These are phyloP conservation scores for Leptoclinus maculatus DNA, from an alignment of 2,797 vertebrate species.

Conservation along the genomic window DNA sequence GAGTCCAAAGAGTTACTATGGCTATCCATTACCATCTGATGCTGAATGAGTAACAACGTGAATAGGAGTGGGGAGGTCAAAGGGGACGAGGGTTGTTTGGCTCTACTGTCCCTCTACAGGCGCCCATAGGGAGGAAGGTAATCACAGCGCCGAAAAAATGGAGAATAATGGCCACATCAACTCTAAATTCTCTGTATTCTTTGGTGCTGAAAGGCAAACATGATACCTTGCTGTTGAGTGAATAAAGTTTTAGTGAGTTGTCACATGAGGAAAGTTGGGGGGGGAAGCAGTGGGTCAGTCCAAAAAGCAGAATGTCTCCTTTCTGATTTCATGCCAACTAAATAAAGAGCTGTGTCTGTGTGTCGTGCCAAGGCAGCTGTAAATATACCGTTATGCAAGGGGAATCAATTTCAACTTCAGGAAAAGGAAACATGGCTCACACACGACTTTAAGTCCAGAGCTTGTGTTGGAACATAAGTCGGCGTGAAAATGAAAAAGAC, in stretches of 20 bases:
- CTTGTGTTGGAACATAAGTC: constrained; percentile 37
- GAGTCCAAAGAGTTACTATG: constrained; percentile 66
- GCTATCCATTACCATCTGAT: constrained; percentile 80
- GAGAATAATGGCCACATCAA: constrained; percentile 50
- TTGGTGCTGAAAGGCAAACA: constrained; percentile 59
- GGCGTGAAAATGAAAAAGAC: constrained; percentile 35
- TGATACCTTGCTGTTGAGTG: constrained; percentile 56
- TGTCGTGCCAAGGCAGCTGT: constrained; percentile 76
- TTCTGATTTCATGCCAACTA: constrained; percentile 76
- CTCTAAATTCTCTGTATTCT: constrained; percentile 33
- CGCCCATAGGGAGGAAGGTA: constrained; percentile 50
- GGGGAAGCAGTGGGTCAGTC: constrained; percentile 50
- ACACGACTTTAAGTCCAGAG: constrained; percentile 32
- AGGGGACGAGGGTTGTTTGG: constrained; percentile 69
- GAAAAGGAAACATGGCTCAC: constrained; percentile 59
- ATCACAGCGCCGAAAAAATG: constrained; percentile 61
- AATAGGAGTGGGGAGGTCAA: constrained; percentile 72
- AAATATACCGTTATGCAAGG: constrained; percentile 79
- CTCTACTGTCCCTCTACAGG: constrained; percentile 62
- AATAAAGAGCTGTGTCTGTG: constrained; percentile 70
- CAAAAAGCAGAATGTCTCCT: constrained; percentile 59
- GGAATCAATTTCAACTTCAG: constrained; percentile 71
- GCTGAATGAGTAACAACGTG: constrained; percentile 69
- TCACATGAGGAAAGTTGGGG: constrained; percentile 41
- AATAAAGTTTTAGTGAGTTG: constrained; percentile 47